phyloP scores from a whole-genome alignment of 2,113 vertebrate species.

The Salvelinus namaycush region DNA sequence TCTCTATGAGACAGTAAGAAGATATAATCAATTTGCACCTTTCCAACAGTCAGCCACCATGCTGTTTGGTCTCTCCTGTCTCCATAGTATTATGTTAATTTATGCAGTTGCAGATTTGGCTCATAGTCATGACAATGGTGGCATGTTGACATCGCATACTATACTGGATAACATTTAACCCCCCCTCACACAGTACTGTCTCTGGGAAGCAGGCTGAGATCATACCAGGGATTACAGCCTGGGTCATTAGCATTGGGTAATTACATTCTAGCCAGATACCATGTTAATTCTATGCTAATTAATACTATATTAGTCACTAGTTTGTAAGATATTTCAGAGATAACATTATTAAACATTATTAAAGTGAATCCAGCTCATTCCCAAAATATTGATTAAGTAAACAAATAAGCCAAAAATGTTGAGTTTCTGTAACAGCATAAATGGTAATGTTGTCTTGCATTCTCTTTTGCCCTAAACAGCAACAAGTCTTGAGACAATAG shows the following conservation, averaged over 20 bases:
- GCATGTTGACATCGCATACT: conserved; percentile 56
- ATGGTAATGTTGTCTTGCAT: neutral
- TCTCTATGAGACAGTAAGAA: neutral
- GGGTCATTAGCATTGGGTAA: conserved; percentile 67
- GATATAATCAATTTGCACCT: neutral
- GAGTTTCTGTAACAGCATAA: neutral
- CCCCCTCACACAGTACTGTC: conserved; percentile 7
- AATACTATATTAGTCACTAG: neutral
- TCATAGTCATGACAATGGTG: conserved; percentile 55
- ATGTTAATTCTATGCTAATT: conserved; percentile 16
- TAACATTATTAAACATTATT: no score
- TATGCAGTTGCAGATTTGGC: conserved; percentile 57
- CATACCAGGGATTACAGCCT: conserved; percentile 36
- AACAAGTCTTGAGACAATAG: neutral
- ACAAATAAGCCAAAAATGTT: neutral
- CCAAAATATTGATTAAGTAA: neutral
- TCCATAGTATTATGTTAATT: conserved; percentile 67
- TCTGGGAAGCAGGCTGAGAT: conserved; percentile 1
- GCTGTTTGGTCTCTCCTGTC: neutral
- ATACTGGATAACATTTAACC: conserved; percentile 42
- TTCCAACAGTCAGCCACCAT: neutral
- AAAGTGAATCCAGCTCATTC: neutral
- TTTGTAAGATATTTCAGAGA: conserved; percentile 15
- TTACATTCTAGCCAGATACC: conserved; percentile 12
- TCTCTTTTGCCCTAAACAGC: neutral